Base-by-base conservation (phyloP, 2,797 vertebrate species). In the Peromyscus nudipes region DNA sequence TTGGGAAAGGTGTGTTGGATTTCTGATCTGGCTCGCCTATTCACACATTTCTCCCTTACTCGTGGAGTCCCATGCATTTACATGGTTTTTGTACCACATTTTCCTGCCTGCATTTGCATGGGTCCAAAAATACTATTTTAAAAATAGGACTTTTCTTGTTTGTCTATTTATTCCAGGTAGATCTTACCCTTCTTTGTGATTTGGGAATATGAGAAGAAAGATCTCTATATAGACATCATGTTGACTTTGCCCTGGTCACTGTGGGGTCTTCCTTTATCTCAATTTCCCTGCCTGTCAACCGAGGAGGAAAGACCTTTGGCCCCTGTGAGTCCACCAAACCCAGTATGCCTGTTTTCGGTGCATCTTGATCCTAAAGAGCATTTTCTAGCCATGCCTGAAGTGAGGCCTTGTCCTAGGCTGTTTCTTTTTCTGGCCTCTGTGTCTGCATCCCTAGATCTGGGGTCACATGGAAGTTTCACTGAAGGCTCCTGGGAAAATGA, bases 331-430 rank as follows among this genome's bases (percentile, higher is more conserved):
- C 60, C 77, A 4, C 31, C 6, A 49, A 29, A 31, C 40, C 88
- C 79, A 83, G 62, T 0, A 46, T 34, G 40, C 29, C 29, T 9
- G 5, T 16, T 9, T 0, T 0, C 6, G 11, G 12, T n/a, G 13
- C 7, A 21, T 49, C 34, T 8, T 6, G 23, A 62, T 80, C 23
- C 21, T 5, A 4, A 6, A 4, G 19, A 83, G 27, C 21, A 14
- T 49, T 31, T 75, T 57, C 12, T 13, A 11, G 5, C 1, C 0
- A 37, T 73, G n/a, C 14, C 4, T 17, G 9, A 16, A 27, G 7
- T 2, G 4, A 23, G 27, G 2, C 43, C 9, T 14, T 37, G 89
- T 43, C 21, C 31, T 25, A 31, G 27, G 21, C 34, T 77, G 27
- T 43, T 87, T 46, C 14, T 73, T 52, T 83, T 83, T 43, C 55